Percentiles rank a stretch among this genome's conserved stretches.
Evolutionary conservation across 2,888 invertebrate species (phyloP).

Genomic region (Trilocha varians): DNA sequence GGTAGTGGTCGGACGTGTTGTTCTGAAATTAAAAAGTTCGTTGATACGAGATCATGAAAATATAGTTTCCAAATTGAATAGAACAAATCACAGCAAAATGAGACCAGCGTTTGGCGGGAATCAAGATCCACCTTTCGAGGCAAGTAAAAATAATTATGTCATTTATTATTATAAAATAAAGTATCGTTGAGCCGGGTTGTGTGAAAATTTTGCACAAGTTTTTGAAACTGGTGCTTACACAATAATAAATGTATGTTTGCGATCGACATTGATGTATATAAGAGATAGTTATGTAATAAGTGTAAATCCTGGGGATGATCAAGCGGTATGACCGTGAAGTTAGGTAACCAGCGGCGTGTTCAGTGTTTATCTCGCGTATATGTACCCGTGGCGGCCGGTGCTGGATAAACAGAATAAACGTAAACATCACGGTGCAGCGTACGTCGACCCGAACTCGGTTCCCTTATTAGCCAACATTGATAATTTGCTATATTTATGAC

Average conservation of each 20-base stretch:
- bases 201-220: neutral
- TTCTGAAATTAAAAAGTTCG: neutral
- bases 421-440: conserved; percentile 1
- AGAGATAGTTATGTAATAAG: neutral
- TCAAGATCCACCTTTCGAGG: neutral
- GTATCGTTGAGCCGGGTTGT: neutral
- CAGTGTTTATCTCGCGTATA: neutral
- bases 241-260: neutral
- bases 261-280: neutral
- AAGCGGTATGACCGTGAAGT: conserved; percentile 11
- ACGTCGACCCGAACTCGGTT: neutral
- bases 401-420: conserved; percentile 1
- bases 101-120: conserved; percentile 1
- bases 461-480: neutral
- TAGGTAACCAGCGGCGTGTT: conserved; percentile 2
- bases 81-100: neutral
- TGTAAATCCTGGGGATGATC: conserved; percentile 32
- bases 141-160: conserved; percentile 5
- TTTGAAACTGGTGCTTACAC: neutral
- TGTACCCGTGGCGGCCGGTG: neutral
- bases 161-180: neutral
- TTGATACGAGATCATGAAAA: neutral
- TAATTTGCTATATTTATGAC: neutral
- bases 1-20: neutral
- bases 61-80: neutral